Base-by-base conservation (phyloP, 2,888 invertebrate genomes). In the Phania funesta region DNA sequence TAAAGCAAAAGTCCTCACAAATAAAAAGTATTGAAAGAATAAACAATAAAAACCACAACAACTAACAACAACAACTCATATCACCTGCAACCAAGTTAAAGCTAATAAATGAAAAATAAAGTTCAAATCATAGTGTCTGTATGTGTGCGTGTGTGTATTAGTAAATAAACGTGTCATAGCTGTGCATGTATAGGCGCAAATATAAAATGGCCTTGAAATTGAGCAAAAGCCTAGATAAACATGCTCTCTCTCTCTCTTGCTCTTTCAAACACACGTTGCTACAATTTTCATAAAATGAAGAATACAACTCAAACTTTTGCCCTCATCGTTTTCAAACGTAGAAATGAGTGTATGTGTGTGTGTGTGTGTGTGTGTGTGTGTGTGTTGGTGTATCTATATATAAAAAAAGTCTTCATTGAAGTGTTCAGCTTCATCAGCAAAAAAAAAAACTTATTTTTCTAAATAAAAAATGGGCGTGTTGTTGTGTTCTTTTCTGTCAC, bases 141-240 rank as follows among this genome's bases (percentile, higher is more conserved):
- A n/a, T n/a, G 4, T 29, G n/a, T 1, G 16, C 32, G 4, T 52
- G 44, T 2, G 2, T 24, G n/a, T 29, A 11, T 20, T 38, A 16
- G 8, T 13, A 44, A 18, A 71, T 38, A 50, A 50, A 26, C 32
- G 38, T 6, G 35, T 24, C n/a, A 22, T 7, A 22, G 16, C 11
- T 60, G 41, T 41, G 20, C 32, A 13, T 52, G 35, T 60, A 38
- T 70, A 13, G 4, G 8, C 13, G 26, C 16, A 26, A 18, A 9
- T 35, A n/a, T 32, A 18, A 26, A 52, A 46, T 46, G 2, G 87
- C 88, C 13, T 64, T 88, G 32, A 85, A n/a, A 50, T 13, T 20
- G 3, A 38, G 38, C 3, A 52, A 29, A 29, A 54, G 22, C 22
- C 18, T 20, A 41, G 13, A 52, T 8, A 70, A 29, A 41, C 56